Percentiles rank a stretch among this genome's conserved stretches.
Evolutionary conservation across 2,113 vertebrate genomes (phyloP).

Genomic region (Phyllostomus hastatus): DNA sequence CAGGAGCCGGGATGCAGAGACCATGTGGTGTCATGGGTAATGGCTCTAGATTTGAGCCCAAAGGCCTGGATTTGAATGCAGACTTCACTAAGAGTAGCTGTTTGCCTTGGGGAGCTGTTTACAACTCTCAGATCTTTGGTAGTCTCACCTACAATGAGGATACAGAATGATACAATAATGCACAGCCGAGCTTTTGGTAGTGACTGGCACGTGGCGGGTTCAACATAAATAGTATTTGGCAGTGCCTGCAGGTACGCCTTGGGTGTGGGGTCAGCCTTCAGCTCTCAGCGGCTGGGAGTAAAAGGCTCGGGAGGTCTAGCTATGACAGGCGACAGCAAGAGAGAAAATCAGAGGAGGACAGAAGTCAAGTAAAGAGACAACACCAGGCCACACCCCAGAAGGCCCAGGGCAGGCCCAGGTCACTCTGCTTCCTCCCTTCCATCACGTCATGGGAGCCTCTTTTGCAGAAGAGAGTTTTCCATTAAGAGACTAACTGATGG

Average conservation of each 20-base stretch:
- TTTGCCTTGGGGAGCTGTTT: background rate
- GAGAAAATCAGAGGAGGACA: background rate
- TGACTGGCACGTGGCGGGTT: background rate
- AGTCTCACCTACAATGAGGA: background rate
- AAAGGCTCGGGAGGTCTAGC: background rate
- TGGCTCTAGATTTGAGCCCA: background rate
- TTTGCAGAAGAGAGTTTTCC: background rate
- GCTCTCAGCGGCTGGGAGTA: background rate
- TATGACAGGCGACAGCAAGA: background rate
- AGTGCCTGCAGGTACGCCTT: background rate
- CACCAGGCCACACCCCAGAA: background rate
- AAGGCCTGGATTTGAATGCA: background rate
- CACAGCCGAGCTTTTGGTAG: background rate
- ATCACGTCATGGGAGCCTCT: background rate
- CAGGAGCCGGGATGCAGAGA: background rate
- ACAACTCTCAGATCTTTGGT: background rate
- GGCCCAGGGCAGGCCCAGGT: background rate
- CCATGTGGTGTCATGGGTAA: background rate
- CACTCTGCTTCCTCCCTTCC: background rate
- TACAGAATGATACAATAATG: rapidly evolving
- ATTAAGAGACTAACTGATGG: background rate
- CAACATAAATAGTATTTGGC: background rate
- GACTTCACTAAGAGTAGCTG: background rate
- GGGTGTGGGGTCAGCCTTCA: background rate
- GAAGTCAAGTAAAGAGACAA: background rate